A percentile compares a stretch with the other conserved stretches of the same genome.
Conservation (phyloP, 1,140 invertebrate species). For the Hylaeus volcanicus region DNA sequence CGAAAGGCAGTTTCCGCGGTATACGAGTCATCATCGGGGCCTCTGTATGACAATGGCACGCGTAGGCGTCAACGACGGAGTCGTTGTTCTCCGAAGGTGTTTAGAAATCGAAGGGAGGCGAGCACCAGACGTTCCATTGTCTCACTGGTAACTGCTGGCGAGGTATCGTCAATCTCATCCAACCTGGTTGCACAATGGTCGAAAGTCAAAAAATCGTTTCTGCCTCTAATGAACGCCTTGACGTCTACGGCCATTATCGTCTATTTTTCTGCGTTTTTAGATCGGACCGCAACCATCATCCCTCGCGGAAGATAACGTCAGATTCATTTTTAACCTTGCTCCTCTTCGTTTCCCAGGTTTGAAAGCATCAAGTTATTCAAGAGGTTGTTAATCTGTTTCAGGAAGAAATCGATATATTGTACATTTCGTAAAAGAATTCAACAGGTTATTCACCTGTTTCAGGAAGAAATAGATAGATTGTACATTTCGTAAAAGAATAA, state of each 20-base stretch:
- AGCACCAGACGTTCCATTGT: conserved; percentile 58
- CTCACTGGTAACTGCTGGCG: conserved; percentile 53
- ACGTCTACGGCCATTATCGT: conserved; percentile 21
- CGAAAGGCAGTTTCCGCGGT: conserved; percentile 55
- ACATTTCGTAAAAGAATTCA: too few relatives aligned
- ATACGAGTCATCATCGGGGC: conserved; percentile 51
- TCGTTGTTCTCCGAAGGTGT: conserved; percentile 58
- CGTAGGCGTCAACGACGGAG: conserved; percentile 51
- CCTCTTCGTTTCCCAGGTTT: too few relatives aligned
- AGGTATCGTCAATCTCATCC: conserved; percentile 55
- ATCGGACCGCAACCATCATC: not conserved
- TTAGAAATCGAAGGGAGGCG: conserved; percentile 63
- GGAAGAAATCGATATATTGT: too few relatives aligned
- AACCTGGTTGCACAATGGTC: conserved; percentile 52
- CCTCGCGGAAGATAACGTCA: too few relatives aligned
- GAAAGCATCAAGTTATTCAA: too few relatives aligned
- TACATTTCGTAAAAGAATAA: too few relatives aligned
- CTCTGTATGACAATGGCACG: conserved; percentile 52
- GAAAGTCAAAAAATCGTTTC: conserved; percentile 27
- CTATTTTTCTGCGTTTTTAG: not conserved
- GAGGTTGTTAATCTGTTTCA: too few relatives aligned
- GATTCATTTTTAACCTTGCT: too few relatives aligned
- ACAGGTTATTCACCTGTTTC: too few relatives aligned
- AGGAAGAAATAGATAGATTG: too few relatives aligned
- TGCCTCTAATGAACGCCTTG: conserved; percentile 31